Evolutionary conservation across 2,113 vertebrate species (phyloP).

Genomic region (Oryzias javanicus): DNA sequence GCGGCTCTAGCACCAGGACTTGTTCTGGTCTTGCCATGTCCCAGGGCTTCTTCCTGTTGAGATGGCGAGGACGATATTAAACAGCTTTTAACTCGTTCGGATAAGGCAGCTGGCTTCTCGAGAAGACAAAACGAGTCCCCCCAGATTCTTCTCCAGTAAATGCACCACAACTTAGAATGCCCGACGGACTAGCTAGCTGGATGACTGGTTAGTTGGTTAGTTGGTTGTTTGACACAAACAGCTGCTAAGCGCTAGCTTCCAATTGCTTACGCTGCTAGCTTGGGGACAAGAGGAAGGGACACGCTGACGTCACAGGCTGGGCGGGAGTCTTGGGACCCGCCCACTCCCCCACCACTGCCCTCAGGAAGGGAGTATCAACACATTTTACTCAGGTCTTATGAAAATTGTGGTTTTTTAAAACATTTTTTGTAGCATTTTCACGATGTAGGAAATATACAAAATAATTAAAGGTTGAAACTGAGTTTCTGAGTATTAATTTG

Average conservation of each 20-base stretch:
- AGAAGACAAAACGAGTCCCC: slow-evolving; percentile 25
- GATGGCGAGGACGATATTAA: slow-evolving; percentile 29
- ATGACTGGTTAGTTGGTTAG: slow-evolving; percentile 40
- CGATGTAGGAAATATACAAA: too few species aligned
- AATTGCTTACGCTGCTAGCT: slow-evolving; percentile 53
- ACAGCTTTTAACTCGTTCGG: slow-evolving; percentile 22
- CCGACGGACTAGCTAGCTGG: slow-evolving; percentile 2
- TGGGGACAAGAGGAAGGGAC: slow-evolving; percentile 18
- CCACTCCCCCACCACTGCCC: too few species aligned
- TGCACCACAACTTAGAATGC: slow-evolving; percentile 25
- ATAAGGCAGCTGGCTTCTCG: slow-evolving; percentile 25
- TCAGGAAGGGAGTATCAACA: too few species aligned
- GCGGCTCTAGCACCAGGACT: slow-evolving; percentile 86
- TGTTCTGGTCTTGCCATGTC: slow-evolving; percentile 89
- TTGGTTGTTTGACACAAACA: slow-evolving; percentile 59
- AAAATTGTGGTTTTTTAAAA: too few species aligned
- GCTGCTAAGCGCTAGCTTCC: slow-evolving; percentile 56
- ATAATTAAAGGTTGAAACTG: too few species aligned
- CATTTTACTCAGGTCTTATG: too few species aligned
- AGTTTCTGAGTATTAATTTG: too few species aligned
- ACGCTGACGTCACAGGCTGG: slow-evolving; percentile 13
- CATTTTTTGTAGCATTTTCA: too few species aligned
- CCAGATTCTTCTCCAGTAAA: slow-evolving; percentile 14
- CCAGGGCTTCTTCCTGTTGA: slow-evolving; percentile 63
- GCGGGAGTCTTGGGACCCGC: background rate